Conservation (phyloP, 2,113 vertebrate species). For the Phalacrocorax carbo region DNA sequence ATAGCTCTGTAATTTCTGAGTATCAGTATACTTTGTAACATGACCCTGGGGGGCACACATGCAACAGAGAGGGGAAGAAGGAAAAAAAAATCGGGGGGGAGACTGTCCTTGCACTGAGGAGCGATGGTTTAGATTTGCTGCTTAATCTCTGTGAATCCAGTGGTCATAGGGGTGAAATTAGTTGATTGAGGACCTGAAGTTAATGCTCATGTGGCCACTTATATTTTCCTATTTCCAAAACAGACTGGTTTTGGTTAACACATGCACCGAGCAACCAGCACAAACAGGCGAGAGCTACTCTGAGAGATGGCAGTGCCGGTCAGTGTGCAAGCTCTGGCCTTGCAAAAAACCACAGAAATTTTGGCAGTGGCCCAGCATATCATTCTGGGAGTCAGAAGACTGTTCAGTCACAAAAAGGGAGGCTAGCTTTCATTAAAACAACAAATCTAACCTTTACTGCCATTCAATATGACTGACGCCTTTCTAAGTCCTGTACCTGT, state of each 20-base stretch:
- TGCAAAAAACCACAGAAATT: background rate
- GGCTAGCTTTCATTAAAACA: background rate
- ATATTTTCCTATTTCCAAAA: background rate
- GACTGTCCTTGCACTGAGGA: background rate
- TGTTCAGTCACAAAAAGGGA: background rate
- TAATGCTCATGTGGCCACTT: background rate
- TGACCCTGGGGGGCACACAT: background rate
- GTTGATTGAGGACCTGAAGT: background rate
- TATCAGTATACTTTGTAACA: background rate
- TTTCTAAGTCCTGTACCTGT: background rate
- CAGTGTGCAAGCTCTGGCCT: background rate
- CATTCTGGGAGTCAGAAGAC: background rate
- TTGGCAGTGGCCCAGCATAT: background rate
- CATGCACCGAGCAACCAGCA: background rate
- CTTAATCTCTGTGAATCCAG: background rate
- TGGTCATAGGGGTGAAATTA: background rate
- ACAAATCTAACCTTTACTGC: background rate
- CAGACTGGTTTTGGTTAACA: background rate
- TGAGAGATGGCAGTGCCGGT: background rate
- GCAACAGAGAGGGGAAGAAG: background rate
- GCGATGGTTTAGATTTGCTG: background rate
- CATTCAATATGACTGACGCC: background rate
- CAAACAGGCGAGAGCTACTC: background rate
- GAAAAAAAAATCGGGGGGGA: background rate
- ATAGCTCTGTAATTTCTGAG: constrained; percentile 9